Base-by-base conservation (phyloP, 1,140 invertebrate species). In the Drosophila setifemur region DNA sequence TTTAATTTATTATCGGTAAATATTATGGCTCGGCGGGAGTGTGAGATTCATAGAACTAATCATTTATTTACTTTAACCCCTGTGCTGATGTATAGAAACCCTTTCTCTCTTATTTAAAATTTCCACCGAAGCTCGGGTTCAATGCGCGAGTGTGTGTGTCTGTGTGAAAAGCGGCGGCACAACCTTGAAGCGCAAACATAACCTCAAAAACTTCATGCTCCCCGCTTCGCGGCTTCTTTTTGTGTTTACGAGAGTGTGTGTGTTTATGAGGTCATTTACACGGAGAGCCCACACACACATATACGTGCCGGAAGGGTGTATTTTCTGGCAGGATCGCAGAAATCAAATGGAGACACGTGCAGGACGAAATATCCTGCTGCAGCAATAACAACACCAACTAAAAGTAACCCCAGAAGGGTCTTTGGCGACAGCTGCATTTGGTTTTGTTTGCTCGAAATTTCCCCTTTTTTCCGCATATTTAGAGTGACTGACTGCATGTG, bases 261-360 rank as follows among this genome's bases (percentile, higher is more conserved):
- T 40, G 29, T 49, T 31, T 40, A 86, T 85, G 81, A 85, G 79
- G 79, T 85, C 81, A 85, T 86, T 85, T 85, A 86, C 79, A 86
- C 57, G 43, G 23, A 48, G 57, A 66, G 47, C 58, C 45, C 61
- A 55, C 42, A 42, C 9, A 64, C 6, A 39, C 44, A 49, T 1
- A 7, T n/a, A 21, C 40, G 40, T 16, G n/a, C n/a, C n/a, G 44
- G 26, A 29, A 44, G 25, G 29, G 37, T 47, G 35, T 71, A 42
- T 48, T 72, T 57, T 60, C 18, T 63, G 68, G 23, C 43, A 54
- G 52, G 35, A 63, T 74, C 60, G 47, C 44, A 47, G 21, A 29
- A 16, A 18, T n/a, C 23, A 35, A 26, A 19, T 19, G 26, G 16
- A 40, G 37, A 19, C 49, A 50, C 55, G 47, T 73, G 52, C 16